A percentile compares a stretch with the other conserved stretches of the same genome.
These are phyloP conservation scores for Sciurus niger DNA, from an alignment of 2,113 vertebrate genomes.

Conservation along the genomic window DNA sequence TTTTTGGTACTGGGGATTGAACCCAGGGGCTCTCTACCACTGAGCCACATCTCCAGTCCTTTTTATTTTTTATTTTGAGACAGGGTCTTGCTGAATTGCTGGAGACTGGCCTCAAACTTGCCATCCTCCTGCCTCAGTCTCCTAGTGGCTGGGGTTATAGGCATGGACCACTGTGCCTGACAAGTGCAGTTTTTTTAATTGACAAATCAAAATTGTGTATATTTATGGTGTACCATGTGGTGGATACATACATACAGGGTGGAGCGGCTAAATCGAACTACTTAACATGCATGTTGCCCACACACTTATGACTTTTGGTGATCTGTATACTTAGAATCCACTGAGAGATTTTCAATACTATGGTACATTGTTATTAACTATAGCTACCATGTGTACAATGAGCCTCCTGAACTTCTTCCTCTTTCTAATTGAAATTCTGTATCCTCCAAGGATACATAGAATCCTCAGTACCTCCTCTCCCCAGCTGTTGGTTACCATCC, in stretches of 20 bases:
- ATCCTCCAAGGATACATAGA: background rate
- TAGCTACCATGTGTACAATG: too few species aligned
- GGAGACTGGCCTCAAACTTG: too few species aligned
- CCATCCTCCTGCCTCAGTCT: too few species aligned
- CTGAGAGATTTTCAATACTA: background rate
- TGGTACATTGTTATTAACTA: background rate
- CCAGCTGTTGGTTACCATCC: accelerated
- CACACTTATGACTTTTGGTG: too few species aligned
- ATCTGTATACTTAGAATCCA: background rate
- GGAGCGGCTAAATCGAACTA: background rate
- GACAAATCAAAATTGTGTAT: background rate
- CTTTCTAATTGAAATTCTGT: background rate
- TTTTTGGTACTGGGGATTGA: too few species aligned
- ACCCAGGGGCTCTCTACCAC: too few species aligned
- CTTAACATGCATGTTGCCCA: background rate
- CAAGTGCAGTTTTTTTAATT: background rate
- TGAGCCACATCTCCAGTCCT: too few species aligned
- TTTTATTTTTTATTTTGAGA: background rate
- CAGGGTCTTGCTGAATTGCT: background rate
- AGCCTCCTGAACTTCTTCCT: too few species aligned
- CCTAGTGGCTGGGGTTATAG: background rate
- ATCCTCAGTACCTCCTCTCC: background rate
- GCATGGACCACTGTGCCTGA: background rate
- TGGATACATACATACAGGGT: background rate
- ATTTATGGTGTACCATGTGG: background rate